Conservation (phyloP, 2,797 vertebrate genomes). For the Enteromius paludinosus region DNA sequence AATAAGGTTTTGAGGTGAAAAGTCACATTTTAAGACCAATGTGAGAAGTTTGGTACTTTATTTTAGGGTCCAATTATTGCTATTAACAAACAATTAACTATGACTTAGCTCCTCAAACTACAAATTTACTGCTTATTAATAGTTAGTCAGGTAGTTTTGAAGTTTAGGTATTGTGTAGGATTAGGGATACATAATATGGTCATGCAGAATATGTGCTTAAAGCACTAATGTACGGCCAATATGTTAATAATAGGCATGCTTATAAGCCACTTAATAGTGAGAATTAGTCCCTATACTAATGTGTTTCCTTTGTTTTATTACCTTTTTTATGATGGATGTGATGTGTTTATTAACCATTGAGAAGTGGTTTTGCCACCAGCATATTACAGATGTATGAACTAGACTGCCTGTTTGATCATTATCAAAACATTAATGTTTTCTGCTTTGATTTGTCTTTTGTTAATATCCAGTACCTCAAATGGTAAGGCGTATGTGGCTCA, state of each 20-base stretch:
- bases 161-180: not conserved
- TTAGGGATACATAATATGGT: not conserved
- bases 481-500: constrained; percentile 82
- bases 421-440: not conserved
- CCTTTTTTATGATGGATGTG: not conserved
- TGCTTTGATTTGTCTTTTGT: constrained; percentile 24
- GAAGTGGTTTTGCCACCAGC: not conserved
- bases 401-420: constrained; percentile 39
- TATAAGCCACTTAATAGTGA: not conserved
- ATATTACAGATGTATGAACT: not conserved
- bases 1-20: not conserved
- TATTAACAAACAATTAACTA: not conserved
- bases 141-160: not conserved
- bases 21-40: not conserved
- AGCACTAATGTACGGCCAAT: not conserved
- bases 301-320: constrained; percentile 3
- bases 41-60: constrained; percentile 13
- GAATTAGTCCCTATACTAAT: not conserved
- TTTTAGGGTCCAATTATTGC: constrained; percentile 37
- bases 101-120: not conserved
- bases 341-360: constrained; percentile 24
- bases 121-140: not conserved
- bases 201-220: too few species aligned
- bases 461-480: constrained; percentile 75
- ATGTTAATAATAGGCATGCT: not conserved